phyloP scores from a whole-genome alignment of 2,888 invertebrate genomes.

The Torymus tubicola region DNA sequence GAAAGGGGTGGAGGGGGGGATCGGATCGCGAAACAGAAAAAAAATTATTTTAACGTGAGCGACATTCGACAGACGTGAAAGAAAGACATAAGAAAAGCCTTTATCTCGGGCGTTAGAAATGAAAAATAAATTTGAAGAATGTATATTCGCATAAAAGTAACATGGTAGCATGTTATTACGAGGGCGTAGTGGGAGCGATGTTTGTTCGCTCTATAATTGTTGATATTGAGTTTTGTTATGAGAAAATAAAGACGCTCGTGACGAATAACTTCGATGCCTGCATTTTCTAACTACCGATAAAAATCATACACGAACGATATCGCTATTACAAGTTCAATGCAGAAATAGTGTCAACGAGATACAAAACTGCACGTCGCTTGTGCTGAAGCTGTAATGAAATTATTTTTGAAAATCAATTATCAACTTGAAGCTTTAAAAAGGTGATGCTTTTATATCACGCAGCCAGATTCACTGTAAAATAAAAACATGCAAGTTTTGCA shows the following conservation, averaged over 20 bases:
- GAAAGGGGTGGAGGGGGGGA: neutral
- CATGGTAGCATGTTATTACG: constrained; percentile 32
- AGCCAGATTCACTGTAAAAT: constrained; percentile 27
- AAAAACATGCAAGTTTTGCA: constrained; percentile 43
- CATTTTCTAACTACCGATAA: constrained; percentile 54
- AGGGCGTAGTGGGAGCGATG: constrained; percentile 35
- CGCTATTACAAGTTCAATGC: constrained; percentile 49
- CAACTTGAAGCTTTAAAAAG: constrained; percentile 45
- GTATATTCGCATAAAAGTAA: constrained; percentile 47
- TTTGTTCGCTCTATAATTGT: constrained; percentile 61
- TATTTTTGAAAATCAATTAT: constrained; percentile 40
- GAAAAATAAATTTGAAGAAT: constrained; percentile 43
- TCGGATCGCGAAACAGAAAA: constrained; percentile 12
- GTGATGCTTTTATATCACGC: constrained; percentile 56
- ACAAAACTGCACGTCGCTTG: constrained; percentile 42
- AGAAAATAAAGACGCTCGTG: constrained; percentile 56
- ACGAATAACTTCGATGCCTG: constrained; percentile 55
- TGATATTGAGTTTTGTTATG: constrained; percentile 69
- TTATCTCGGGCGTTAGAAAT: constrained; percentile 43
- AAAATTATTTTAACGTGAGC: constrained; percentile 48
- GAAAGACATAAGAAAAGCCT: constrained; percentile 41
- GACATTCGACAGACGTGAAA: constrained; percentile 45
- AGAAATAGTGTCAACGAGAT: constrained; percentile 43
- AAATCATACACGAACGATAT: constrained; percentile 54
- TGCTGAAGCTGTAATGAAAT: constrained; percentile 42